Evolutionary conservation across 1,140 invertebrate genomes (phyloP).

Genomic region (Anastrepha ludens): DNA sequence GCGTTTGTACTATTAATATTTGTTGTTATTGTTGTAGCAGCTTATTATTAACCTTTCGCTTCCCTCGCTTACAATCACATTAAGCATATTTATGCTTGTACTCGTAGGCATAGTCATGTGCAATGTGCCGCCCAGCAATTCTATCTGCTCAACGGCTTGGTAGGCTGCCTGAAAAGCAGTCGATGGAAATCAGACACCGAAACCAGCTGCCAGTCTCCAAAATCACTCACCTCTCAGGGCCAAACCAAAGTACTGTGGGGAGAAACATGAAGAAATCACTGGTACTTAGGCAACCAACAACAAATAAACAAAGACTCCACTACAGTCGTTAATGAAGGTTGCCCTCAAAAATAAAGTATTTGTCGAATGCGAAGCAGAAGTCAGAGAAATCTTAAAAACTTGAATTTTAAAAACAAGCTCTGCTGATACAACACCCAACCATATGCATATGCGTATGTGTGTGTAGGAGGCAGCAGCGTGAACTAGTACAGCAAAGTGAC

Average conservation of each 20-base stretch:
- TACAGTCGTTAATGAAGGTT: neutral
- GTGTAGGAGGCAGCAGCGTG: neutral
- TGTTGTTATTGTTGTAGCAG: no score
- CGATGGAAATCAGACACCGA: conserved; percentile 27
- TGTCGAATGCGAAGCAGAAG: neutral
- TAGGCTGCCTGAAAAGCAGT: neutral
- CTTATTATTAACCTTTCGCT: no score
- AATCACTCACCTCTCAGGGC: neutral
- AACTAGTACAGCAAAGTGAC: neutral
- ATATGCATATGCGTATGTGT: neutral
- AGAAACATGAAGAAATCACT: neutral
- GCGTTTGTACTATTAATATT: no score
- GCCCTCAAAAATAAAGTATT: neutral
- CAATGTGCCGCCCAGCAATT: neutral
- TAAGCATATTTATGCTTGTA: no score
- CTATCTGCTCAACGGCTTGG: neutral
- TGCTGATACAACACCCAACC: neutral
- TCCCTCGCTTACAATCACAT: no score
- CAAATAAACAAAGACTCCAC: neutral
- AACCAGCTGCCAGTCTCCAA: neutral
- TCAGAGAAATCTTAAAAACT: neutral
- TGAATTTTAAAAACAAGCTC: neutral
- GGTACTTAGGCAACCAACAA: no score
- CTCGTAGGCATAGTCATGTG: no score
- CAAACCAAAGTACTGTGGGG: neutral